A percentile compares a stretch with the other conserved stretches of the same genome.
Conservation (phyloP, 1,140 invertebrate species). For the Trissolcus basalis region DNA sequence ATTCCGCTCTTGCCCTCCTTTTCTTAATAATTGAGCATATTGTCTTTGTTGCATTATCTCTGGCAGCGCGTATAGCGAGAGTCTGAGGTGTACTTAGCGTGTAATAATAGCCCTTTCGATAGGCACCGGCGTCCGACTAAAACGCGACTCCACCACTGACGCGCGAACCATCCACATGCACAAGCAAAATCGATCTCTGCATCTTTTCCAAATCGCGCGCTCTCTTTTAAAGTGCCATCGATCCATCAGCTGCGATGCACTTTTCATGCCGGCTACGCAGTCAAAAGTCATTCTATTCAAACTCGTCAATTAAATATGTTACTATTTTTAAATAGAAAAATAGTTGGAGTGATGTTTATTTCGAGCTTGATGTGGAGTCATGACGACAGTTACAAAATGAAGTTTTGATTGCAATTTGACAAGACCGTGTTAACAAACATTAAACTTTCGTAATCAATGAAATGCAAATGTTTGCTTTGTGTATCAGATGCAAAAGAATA, state of each 20-base stretch:
- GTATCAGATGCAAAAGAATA: too few species aligned
- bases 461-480: too few species aligned
- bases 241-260: constrained; percentile 47
- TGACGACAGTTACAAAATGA: too few species aligned
- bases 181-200: constrained; percentile 51
- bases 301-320: too few species aligned
- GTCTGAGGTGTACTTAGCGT: constrained; percentile 22
- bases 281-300: too few species aligned
- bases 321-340: too few species aligned
- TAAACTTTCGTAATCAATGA: too few species aligned
- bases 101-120: constrained; percentile 47
- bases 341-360: too few species aligned
- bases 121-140: constrained; percentile 43
- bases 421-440: too few species aligned
- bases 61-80: constrained; percentile 17
- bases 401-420: too few species aligned
- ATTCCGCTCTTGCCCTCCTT: constrained; percentile 55
- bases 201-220: constrained; percentile 45
- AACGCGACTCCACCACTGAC: constrained; percentile 50
- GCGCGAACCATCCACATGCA: constrained; percentile 3
- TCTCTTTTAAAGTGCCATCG: constrained; percentile 40
- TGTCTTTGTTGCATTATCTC: constrained; percentile 49
- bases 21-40: constrained; percentile 42
- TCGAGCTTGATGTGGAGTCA: too few species aligned
- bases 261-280: constrained; percentile 44